Conservation (phyloP, 2,888 invertebrate species). For the Chrysolina haemoptera region DNA sequence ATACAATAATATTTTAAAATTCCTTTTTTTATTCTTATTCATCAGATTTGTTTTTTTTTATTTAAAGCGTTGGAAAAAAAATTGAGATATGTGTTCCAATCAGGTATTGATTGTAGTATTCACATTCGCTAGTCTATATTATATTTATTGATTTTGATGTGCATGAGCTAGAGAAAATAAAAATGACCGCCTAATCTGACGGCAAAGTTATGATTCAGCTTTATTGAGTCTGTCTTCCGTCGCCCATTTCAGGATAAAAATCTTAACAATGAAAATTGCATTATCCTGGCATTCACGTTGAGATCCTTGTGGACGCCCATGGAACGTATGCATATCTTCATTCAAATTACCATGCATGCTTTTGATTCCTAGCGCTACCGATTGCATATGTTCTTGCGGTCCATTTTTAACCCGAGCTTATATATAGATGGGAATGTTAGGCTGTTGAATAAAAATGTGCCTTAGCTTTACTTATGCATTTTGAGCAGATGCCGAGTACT, state of each 20-base stretch:
- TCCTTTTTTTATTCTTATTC: no score
- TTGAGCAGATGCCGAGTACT: conserved; percentile 22
- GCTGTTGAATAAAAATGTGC: conserved; percentile 8
- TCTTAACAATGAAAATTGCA: background rate
- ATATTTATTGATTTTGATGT: no score
- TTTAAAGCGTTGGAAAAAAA: no score
- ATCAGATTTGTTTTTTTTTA: no score
- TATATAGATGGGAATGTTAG: conserved; percentile 3
- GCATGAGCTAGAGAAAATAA: no score
- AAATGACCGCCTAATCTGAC: no score
- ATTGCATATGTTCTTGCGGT: background rate
- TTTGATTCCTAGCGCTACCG: conserved; percentile 16
- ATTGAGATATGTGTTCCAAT: no score
- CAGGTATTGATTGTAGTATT: no score
- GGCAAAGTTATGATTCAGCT: no score
- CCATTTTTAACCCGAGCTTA: conserved; percentile 15
- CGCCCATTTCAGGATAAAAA: background rate
- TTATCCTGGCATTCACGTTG: background rate
- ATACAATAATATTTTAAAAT: no score
- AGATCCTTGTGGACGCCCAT: background rate
- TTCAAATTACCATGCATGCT: conserved; percentile 17
- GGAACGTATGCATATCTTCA: conserved; percentile 15
- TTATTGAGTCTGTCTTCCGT: background rate
- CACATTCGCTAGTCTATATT: no score
- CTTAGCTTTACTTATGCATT: conserved; percentile 17